Percentiles rank a stretch among this genome's conserved stretches.
Evolutionary conservation across 92 coral and sea anemone genomes (phyloP).

Genomic region (Scolanthus callimorphus): DNA sequence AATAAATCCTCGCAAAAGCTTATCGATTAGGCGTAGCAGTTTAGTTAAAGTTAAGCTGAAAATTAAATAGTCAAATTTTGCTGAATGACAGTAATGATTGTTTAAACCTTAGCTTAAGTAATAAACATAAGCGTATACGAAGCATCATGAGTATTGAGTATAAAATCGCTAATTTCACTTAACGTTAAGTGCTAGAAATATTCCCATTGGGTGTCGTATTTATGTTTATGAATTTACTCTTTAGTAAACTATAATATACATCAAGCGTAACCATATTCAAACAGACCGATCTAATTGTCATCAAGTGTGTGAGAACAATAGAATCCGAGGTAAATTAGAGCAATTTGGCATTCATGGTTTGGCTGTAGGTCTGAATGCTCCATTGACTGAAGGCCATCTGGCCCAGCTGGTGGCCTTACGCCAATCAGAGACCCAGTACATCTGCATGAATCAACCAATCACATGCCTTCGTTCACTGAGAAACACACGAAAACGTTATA

Average conservation of each 20-base stretch:
- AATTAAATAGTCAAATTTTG: constrained; percentile 5
- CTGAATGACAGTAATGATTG: not conserved
- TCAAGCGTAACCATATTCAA: constrained; percentile 26
- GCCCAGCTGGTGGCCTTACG: constrained; percentile 65
- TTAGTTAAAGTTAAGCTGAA: not conserved
- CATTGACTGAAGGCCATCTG: constrained; percentile 69
- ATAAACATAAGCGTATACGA: constrained; percentile 3
- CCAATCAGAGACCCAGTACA: constrained; percentile 75
- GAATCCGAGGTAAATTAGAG: constrained; percentile 79
- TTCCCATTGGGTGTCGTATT: not conserved
- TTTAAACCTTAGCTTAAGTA: constrained; percentile 1
- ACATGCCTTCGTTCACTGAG: constrained; percentile 19
- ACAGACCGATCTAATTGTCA: constrained; percentile 72
- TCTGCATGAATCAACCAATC: constrained; percentile 76
- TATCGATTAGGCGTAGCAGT: too few species aligned
- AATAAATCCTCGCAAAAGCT: not conserved
- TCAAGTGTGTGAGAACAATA: constrained; percentile 78
- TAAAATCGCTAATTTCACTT: too few species aligned
- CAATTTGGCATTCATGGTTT: constrained; percentile 53
- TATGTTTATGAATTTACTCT: constrained; percentile 15
- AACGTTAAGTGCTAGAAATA: too few species aligned
- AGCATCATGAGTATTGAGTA: too few species aligned
- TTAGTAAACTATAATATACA: constrained; percentile 30
- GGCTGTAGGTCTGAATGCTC: constrained; percentile 60
- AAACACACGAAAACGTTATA: constrained; percentile 66